Evolutionary conservation across 2,888 invertebrate genomes (phyloP).

Genomic region (Eurois occulta): DNA sequence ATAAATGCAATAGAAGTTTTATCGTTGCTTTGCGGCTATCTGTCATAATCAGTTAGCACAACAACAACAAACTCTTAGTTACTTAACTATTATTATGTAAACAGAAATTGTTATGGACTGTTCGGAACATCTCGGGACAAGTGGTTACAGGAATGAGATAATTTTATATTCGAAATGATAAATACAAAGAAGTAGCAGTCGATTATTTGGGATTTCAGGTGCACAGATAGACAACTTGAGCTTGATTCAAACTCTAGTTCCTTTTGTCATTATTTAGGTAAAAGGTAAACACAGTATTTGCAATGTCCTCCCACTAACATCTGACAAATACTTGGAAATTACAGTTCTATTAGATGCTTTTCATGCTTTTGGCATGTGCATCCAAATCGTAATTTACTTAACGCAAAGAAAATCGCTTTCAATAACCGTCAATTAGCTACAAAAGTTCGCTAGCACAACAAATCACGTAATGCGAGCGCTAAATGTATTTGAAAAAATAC

Average conservation of each 20-base stretch:
- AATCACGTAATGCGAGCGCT: background rate
- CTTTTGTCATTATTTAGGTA: background rate
- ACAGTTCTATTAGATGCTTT: background rate
- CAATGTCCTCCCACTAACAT: background rate
- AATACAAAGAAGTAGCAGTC: too few species aligned
- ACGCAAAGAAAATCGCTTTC: background rate
- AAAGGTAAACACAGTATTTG: background rate
- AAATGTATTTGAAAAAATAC: background rate
- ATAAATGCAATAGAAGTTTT: background rate
- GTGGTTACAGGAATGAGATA: background rate
- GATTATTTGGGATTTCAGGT: background rate
- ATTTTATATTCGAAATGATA: background rate
- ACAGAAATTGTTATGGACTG: conserved; percentile 1
- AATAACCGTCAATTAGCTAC: background rate
- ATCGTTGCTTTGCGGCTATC: background rate
- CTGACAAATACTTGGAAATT: background rate
- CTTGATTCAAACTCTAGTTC: background rate
- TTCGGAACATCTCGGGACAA: background rate
- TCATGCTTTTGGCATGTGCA: background rate
- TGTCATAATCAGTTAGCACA: conserved; percentile 22
- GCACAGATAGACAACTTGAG: background rate
- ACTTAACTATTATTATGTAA: conserved; percentile 14
- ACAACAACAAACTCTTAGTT: conserved; percentile 12
- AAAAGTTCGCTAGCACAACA: background rate
- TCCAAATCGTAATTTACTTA: too few species aligned